Conservation (phyloP, 2,888 invertebrate species). For the Scaeva pyrastri region DNA sequence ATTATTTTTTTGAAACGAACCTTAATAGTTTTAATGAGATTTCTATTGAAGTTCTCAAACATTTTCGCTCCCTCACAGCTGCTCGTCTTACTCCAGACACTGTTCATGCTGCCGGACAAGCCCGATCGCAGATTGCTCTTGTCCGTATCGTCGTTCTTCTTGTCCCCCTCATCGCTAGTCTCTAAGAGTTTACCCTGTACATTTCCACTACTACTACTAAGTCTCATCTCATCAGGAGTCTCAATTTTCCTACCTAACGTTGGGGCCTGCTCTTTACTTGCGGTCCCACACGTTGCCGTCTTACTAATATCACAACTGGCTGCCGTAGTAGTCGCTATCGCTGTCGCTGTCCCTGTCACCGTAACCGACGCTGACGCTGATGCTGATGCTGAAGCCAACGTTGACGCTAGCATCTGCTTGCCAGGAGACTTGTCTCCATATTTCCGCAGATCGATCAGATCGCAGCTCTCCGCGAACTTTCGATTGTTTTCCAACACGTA, state of each 20-base stretch:
- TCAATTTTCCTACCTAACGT: slow-evolving; percentile 48
- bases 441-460: slow-evolving; percentile 74
- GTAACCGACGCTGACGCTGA: neutral
- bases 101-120: slow-evolving; percentile 83
- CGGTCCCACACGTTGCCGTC: slow-evolving; percentile 32
- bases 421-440: slow-evolving; percentile 68
- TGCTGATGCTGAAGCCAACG: neutral
- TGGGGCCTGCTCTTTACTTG: slow-evolving; percentile 41
- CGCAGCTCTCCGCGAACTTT: slow-evolving; percentile 53
- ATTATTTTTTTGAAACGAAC: slow-evolving; percentile 76
- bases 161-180: slow-evolving; percentile 76
- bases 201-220: slow-evolving; percentile 67
- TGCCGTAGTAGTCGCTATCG: slow-evolving; percentile 6
- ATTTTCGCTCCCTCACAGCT: slow-evolving; percentile 83
- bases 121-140: slow-evolving; percentile 78
- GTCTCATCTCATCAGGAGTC: slow-evolving; percentile 46
- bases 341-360: neutral
- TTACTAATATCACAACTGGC: slow-evolving; percentile 69
- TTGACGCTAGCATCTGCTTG: no score
- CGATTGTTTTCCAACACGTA: slow-evolving; percentile 73
- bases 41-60: slow-evolving; percentile 84
- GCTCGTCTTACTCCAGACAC: slow-evolving; percentile 83
- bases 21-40: slow-evolving; percentile 84
- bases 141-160: slow-evolving; percentile 67
- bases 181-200: slow-evolving; percentile 60